A percentile compares a stretch with the other conserved stretches of the same genome.
These are phyloP conservation scores for Enteromius anoplus DNA, from an alignment of 2,797 vertebrate species.

Conservation along the genomic window DNA sequence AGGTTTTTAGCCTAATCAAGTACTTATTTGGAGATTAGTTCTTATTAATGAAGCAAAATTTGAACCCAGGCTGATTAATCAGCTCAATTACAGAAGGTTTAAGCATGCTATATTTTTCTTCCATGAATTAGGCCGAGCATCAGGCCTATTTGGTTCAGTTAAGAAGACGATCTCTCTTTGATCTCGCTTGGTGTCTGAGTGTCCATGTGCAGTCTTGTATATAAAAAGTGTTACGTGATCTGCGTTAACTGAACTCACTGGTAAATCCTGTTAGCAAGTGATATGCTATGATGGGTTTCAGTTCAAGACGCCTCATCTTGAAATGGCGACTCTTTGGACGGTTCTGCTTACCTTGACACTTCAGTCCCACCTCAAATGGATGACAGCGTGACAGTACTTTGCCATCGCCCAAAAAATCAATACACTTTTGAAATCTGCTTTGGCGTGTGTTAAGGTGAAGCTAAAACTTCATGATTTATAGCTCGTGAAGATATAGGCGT, in stretches of 20 bases:
- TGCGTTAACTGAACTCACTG: background rate
- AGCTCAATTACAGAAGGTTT: conserved; percentile 49
- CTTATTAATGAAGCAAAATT: conserved; percentile 48
- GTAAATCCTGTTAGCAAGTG: conserved; percentile 48
- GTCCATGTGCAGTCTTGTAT: background rate
- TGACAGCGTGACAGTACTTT: conserved; percentile 44
- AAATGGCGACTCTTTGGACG: conserved; percentile 38
- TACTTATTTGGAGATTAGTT: conserved; percentile 50
- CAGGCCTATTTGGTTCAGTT: background rate
- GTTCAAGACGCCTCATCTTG: conserved; percentile 49
- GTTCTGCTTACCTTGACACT: conserved; percentile 52
- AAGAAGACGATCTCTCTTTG: conserved; percentile 10
- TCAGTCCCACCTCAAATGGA: conserved; percentile 40
- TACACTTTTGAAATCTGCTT: conserved; percentile 53
- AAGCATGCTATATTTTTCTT: conserved; percentile 40
- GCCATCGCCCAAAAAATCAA: conserved; percentile 56
- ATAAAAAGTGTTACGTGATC: conserved; percentile 17
- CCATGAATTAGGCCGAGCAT: conserved; percentile 26
- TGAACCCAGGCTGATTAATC: conserved; percentile 49
- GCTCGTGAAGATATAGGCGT: conserved; percentile 47
- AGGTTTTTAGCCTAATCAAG: conserved; percentile 42
- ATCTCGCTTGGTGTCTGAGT: background rate
- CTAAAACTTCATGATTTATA: conserved; percentile 59
- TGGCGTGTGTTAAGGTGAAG: conserved; percentile 45
- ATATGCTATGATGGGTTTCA: conserved; percentile 29